Conservation (phyloP, 2,888 invertebrate genomes). For the Serrognathus titanus region DNA sequence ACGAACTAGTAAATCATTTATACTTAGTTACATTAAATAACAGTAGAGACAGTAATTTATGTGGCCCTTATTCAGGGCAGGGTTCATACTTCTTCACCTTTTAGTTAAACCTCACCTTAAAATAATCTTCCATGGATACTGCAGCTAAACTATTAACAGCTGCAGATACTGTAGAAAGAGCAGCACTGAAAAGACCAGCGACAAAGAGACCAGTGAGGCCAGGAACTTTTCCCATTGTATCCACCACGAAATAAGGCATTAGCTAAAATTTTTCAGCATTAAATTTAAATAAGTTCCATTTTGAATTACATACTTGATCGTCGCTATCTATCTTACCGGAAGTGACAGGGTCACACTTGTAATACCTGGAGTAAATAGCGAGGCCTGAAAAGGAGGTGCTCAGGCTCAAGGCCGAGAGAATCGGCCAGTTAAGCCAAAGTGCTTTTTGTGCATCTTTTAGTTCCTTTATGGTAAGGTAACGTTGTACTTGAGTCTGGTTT, state of each 20-base stretch:
- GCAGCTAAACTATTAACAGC: conserved; percentile 88
- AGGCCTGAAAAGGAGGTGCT: conserved; percentile 70
- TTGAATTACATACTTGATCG: conserved; percentile 59
- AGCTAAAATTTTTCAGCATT: conserved; percentile 41
- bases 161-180: conserved; percentile 88
- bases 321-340: conserved; percentile 59
- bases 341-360: conserved; percentile 74
- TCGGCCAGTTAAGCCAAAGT: conserved; percentile 79
- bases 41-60: too few relatives aligned
- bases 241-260: conserved; percentile 76
- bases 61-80: background rate
- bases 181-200: conserved; percentile 87
- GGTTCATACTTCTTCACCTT: background rate
- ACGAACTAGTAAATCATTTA: too few relatives aligned
- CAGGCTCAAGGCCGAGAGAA: conserved; percentile 68
- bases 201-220: conserved; percentile 88
- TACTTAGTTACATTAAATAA: too few relatives aligned
- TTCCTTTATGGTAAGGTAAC: conserved; percentile 64
- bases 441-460: conserved; percentile 67
- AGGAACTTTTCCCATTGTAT: conserved; percentile 67
- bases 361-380: conserved; percentile 80
- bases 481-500: conserved; percentile 76
- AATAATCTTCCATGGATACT: conserved; percentile 84
- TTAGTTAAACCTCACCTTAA: conserved; percentile 50
- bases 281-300: background rate